Evolutionary conservation across 1,140 invertebrate species (phyloP).

Genomic region (Orchestia grillus): DNA sequence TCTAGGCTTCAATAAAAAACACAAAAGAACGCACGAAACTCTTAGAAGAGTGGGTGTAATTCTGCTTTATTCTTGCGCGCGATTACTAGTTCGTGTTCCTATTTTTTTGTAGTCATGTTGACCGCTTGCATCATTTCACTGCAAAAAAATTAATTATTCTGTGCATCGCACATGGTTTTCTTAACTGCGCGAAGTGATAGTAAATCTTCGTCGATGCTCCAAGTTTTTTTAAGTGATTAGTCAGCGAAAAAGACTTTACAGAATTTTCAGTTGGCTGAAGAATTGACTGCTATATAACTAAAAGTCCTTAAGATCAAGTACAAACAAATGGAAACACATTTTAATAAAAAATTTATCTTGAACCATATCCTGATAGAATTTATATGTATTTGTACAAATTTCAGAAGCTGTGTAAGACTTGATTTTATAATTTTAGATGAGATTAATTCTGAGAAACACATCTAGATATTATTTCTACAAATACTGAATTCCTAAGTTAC

Average conservation of each 20-base stretch:
- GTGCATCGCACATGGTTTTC: background rate
- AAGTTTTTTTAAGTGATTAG: background rate
- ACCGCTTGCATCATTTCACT: background rate
- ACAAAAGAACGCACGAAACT: background rate
- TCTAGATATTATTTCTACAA: background rate
- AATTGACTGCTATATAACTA: background rate
- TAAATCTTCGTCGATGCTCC: background rate
- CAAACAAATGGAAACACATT: background rate
- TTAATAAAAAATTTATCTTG: background rate
- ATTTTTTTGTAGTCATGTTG: background rate
- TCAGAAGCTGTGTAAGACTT: background rate
- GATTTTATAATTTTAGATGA: background rate
- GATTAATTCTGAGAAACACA: background rate
- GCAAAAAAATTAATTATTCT: background rate
- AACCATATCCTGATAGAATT: background rate
- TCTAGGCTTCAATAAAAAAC: background rate
- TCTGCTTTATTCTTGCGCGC: background rate
- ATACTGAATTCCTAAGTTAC: too few relatives aligned
- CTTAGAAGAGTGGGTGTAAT: background rate
- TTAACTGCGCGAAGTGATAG: background rate
- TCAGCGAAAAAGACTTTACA: background rate
- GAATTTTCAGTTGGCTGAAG: background rate
- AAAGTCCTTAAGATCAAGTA: background rate
- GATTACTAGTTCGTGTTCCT: background rate
- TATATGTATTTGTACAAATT: background rate